Evolutionary conservation across 1,140 invertebrate species (phyloP), one percentile per base, ranked within the genome.

Genomic region (Papilio polyxenes): DNA sequence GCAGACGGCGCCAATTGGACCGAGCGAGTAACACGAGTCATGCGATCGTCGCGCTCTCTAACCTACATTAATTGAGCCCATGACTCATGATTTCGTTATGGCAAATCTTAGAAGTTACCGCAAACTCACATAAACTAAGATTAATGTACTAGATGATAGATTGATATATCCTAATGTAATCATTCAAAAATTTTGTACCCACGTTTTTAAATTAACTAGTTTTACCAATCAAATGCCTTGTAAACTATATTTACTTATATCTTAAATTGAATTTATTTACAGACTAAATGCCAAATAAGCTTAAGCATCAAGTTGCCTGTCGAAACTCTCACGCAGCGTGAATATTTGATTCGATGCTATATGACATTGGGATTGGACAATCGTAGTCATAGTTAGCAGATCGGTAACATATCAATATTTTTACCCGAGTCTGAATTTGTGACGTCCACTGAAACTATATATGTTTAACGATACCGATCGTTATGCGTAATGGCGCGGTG

Each of bases 291-390:
- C 23, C 11, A 40, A 72, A 72, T 72, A 31, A 10, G 0, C 15
- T 72, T 72, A 37, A 69, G 13, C 65, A 40, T 72, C 31, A 72
- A 72, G 65, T 37, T 10, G 65, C 65, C 85, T 87, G 87, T 85
- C 82, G 82, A 83, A 77, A 82, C 76, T 69, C 81, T 53, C 65
- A 65, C 49, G 79, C 75, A 75, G 82, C 84, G 88, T 91, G 89
- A 89, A 90, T 91, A 90, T 89, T 91, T 90, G 89, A 90, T 87
- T 85, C 87, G 88, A 85, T 89, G 86, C 88, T 89, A 90, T 86
- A 88, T 87, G 84, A 87, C 85, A 88, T 88, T 88, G 84, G 87
- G 89, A 90, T 89, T 87, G 89, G 87, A 89, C 87, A 87, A 85
- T 89, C 87, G 87, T 86, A 83, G 83, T 84, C 81, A 78, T 83